Evolutionary conservation across 92 coral and sea anemone genomes (phyloP), one percentile per base, ranked within the genome.

Genomic region (Siderastrea siderea): DNA sequence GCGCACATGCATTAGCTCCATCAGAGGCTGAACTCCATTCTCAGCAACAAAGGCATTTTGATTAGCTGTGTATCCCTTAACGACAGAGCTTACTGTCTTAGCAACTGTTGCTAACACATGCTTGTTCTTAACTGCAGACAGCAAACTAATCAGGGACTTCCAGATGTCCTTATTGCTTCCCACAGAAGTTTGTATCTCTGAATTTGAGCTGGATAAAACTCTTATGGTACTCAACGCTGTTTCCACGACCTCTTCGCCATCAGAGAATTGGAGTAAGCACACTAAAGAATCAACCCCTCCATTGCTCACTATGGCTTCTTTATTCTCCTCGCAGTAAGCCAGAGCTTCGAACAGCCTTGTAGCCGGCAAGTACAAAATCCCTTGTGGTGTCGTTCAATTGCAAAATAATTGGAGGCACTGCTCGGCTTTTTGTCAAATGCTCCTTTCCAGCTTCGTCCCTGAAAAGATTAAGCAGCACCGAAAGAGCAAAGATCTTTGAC

Each of bases 11-110:
- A 94, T 87, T 63, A 97, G 73, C 47, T 95, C 98, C 82, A 94
- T 88, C 71, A 97, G 77, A 26, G 96, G 93, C 47, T 89, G 96
- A 17, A 97, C 94, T 5, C 99, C 98, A 64, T 96, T 98, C 79
- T 95, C 98, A 58, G 81, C 90, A 66, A 97, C 96, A 90, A 95
- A 97, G 45, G 94, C 91, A 90, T 97, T 94, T 81, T 97, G 99
- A 86, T 97, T 97, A 48, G 92, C 91, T 80, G 82, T 88, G 87
- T 97, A 93, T 26, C 86, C 92, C 77, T 87, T 87, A 26, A 97
- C 98, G 17, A 97, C 66, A 49, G 92, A 76, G 47, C 96, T 80
- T 7, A 95, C 85, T 38, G 99, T 97, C 92, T 93, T 95, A 7
- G 96, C 96, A 14, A 96, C 96, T 77, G 93, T 84, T 13, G 99